These are phyloP conservation scores for Xenentodon cancila DNA, from an alignment of 2,797 vertebrate genomes.

Conservation along the genomic window DNA sequence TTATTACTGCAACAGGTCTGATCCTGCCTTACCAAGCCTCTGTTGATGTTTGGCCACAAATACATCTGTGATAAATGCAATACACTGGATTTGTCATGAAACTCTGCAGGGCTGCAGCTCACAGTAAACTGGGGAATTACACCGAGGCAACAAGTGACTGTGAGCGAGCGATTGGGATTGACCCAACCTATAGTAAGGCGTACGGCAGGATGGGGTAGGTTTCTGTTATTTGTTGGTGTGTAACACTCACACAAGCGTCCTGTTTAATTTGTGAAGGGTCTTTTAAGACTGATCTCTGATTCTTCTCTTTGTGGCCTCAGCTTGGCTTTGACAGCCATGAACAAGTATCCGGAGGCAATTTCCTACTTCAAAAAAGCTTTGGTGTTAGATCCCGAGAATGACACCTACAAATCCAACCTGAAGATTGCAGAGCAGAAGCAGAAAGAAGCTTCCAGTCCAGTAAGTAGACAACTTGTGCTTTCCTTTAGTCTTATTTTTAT, in stretches of 20 bases:
- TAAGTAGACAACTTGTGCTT: slow-evolving; percentile 70
- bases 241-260: background rate
- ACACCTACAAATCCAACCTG: slow-evolving; percentile 97
- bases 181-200: slow-evolving; percentile 96
- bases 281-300: background rate
- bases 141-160: slow-evolving; percentile 93
- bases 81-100: slow-evolving; percentile 1
- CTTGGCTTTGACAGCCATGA: slow-evolving; percentile 93
- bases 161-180: slow-evolving; percentile 93
- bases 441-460: slow-evolving; percentile 92
- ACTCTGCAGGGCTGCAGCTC: slow-evolving; percentile 90
- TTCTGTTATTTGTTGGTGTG: background rate
- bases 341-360: slow-evolving; percentile 94
- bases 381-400: slow-evolving; percentile 95
- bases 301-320: slow-evolving; percentile 69
- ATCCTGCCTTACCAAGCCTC: background rate
- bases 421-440: slow-evolving; percentile 98
- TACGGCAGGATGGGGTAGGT: slow-evolving; percentile 98
- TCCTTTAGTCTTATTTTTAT: too few species aligned
- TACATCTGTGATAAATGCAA: background rate
- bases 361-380: slow-evolving; percentile 95
- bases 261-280: background rate
- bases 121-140: slow-evolving; percentile 94
- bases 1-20: slow-evolving; percentile 95
- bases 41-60: background rate